Conservation (phyloP, 2,888 invertebrate genomes). For the Tetropium fuscum region DNA sequence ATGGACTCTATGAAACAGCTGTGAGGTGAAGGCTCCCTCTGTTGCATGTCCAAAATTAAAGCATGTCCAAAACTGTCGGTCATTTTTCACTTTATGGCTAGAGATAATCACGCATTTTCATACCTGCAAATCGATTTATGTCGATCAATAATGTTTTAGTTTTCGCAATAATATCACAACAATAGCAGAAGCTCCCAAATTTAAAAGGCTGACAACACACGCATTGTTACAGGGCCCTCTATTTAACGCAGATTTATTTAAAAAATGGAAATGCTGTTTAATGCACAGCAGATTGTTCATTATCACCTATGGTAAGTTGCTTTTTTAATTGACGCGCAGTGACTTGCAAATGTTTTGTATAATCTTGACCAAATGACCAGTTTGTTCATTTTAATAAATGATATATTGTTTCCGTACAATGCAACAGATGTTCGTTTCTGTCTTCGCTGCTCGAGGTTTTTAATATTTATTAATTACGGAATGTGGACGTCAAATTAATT, state of each 20-base stretch:
- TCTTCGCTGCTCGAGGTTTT: neutral
- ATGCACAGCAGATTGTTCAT: conserved; percentile 1
- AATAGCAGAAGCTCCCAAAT: conserved; percentile 27
- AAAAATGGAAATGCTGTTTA: neutral
- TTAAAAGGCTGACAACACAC: conserved; percentile 15
- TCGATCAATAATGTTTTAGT: conserved; percentile 38
- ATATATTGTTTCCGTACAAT: neutral
- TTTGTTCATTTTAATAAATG: conserved; percentile 4
- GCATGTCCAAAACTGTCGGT: conserved; percentile 37
- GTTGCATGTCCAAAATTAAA: too few relatives aligned
- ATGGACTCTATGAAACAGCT: too few relatives aligned
- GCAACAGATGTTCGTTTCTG: neutral
- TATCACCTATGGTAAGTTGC: conserved; percentile 19
- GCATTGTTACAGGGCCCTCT: conserved; percentile 6
- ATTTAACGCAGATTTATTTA: conserved; percentile 7
- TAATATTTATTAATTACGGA: neutral
- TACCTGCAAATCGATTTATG: conserved; percentile 45
- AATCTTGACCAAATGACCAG: conserved; percentile 22
- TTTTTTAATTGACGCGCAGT: conserved; percentile 37
- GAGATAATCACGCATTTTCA: conserved; percentile 33
- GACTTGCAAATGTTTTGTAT: conserved; percentile 36
- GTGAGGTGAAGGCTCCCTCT: too few relatives aligned
- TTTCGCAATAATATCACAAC: conserved; percentile 46
- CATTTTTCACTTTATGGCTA: conserved; percentile 28
- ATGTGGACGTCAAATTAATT: too few relatives aligned